Conservation (phyloP, 1,140 invertebrate genomes). For the Drosophila grimshawi region DNA sequence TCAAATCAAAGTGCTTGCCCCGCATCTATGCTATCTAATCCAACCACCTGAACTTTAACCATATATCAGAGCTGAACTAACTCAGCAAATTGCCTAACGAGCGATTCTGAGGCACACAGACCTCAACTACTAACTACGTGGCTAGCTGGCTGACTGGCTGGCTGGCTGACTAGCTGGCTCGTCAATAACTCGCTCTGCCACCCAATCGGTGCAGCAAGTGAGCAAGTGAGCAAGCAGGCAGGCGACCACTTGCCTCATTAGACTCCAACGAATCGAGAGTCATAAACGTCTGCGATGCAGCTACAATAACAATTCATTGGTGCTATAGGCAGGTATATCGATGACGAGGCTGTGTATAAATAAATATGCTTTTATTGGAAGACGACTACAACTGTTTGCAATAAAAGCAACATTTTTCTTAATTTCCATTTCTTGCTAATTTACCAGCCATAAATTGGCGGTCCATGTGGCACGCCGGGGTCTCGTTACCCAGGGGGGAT, state of each 20-base stretch:
- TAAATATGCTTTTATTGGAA: conserved; percentile 80
- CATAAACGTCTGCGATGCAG: conserved; percentile 63
- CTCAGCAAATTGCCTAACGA: conserved; percentile 25
- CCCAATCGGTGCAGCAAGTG: conserved; percentile 46
- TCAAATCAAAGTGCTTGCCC: conserved; percentile 76
- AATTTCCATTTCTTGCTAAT: conserved; percentile 83
- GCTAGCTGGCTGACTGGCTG: not conserved
- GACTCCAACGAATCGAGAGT: conserved; percentile 73
- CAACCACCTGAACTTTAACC: conserved; percentile 58
- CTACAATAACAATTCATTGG: conserved; percentile 52
- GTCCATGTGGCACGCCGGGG: conserved; percentile 51
- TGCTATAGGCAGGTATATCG: conserved; percentile 18
- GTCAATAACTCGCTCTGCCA: conserved; percentile 64
- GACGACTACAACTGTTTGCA: conserved; percentile 82
- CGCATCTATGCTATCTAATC: conserved; percentile 41
- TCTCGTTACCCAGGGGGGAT: conserved; percentile 37
- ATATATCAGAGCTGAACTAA: conserved; percentile 53
- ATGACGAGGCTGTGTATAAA: conserved; percentile 59
- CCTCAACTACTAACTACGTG: not conserved
- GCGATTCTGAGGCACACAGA: not conserved
- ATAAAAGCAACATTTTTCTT: conserved; percentile 83
- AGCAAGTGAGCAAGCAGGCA: conserved; percentile 22
- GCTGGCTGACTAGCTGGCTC: conserved; percentile 17
- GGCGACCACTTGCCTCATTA: conserved; percentile 72
- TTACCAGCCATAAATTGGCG: conserved; percentile 78